Evolutionary conservation across 2,888 invertebrate species (phyloP).

Genomic region (Macrosiphum euphorbiae): DNA sequence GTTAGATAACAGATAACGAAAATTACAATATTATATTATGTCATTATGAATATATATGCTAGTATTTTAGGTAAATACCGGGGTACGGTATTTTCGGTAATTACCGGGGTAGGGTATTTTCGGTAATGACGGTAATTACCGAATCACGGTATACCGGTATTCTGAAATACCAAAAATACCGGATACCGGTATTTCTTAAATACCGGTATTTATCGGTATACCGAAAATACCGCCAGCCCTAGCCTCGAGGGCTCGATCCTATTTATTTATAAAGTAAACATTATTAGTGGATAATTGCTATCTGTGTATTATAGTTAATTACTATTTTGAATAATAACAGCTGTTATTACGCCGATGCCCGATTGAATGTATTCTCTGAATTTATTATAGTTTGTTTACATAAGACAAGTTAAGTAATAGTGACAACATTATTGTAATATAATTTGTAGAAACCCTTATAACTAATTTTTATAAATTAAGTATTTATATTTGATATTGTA

Average conservation of each 20-base stretch:
- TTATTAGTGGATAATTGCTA: not conserved
- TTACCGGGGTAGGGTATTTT: too few relatives aligned
- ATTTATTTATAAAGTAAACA: conserved; percentile 1
- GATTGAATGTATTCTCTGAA: not conserved
- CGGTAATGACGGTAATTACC: too few relatives aligned
- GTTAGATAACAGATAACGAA: too few relatives aligned
- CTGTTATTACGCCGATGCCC: not conserved
- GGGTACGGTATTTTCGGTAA: too few relatives aligned
- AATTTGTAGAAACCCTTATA: not conserved
- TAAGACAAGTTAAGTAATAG: not conserved
- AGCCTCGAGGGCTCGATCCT: not conserved
- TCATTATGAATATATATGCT: too few relatives aligned
- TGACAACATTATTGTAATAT: not conserved
- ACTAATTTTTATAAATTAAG: not conserved
- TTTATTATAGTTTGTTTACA: not conserved
- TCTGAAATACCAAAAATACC: too few relatives aligned
- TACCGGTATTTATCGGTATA: too few relatives aligned
- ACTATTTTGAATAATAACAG: not conserved
- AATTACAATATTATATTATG: too few relatives aligned
- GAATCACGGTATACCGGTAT: too few relatives aligned
- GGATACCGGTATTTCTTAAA: too few relatives aligned
- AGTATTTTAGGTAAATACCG: too few relatives aligned
- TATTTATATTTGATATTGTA: not conserved
- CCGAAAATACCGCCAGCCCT: too few relatives aligned
- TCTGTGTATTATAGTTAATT: not conserved